A percentile compares a stretch with the other conserved stretches of the same genome.
phyloP scores from a whole-genome alignment of 1,140 invertebrate species.

The Sycobia sp. region DNA sequence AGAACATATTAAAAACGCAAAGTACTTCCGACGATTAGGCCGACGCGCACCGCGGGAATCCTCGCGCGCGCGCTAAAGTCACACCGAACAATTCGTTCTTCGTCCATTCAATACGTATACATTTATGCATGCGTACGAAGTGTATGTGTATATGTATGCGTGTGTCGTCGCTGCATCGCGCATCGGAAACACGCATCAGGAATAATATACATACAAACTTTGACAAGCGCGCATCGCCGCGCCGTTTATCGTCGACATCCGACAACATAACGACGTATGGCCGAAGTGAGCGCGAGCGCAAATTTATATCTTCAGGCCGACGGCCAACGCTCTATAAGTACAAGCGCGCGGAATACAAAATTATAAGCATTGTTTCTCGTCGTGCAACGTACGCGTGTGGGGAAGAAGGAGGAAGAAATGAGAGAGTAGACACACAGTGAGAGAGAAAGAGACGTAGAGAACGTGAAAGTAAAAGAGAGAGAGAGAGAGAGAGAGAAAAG shows the following conservation, averaged over 20 bases:
- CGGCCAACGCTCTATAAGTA: constrained; percentile 34
- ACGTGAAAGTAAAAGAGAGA: not conserved
- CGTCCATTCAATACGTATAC: too few species aligned
- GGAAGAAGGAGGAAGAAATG: not conserved
- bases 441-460: not conserved
- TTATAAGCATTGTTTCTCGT: constrained; percentile 48
- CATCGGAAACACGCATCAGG: too few species aligned
- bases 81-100: too few species aligned
- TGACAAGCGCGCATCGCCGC: not conserved
- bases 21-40: too few species aligned
- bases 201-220: too few species aligned
- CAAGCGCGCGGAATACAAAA: constrained; percentile 38
- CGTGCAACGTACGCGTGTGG: not conserved
- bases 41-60: too few species aligned
- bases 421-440: too few species aligned
- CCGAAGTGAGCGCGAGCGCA: not conserved
- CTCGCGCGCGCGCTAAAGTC: too few species aligned
- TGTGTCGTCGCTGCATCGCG: not conserved
- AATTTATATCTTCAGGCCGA: constrained; percentile 39
- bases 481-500: not conserved
- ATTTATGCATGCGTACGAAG: too few species aligned
- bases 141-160: too few species aligned
- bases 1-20: too few species aligned
- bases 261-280: constrained; percentile 25
- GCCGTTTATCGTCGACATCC: constrained; percentile 24